These are phyloP conservation scores for Psilopsiagon aymara DNA, from an alignment of 2,113 vertebrate species.

Conservation along the genomic window DNA sequence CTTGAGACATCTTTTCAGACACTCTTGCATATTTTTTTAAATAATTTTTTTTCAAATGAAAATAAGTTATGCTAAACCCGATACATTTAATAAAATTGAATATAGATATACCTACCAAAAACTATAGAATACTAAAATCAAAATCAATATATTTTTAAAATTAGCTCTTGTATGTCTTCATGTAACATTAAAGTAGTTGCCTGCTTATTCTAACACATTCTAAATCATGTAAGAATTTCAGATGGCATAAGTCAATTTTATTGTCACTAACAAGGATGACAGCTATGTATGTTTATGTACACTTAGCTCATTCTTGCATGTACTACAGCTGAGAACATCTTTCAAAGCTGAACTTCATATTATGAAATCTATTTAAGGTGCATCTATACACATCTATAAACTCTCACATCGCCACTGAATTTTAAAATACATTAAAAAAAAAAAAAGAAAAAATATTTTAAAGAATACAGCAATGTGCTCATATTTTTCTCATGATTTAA, in stretches of 20 bases:
- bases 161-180: background rate
- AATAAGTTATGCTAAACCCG: background rate
- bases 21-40: background rate
- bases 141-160: background rate
- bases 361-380: background rate
- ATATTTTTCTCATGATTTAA: background rate
- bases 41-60: background rate
- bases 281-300: background rate
- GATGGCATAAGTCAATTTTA: background rate
- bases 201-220: background rate
- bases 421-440: background rate
- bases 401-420: background rate
- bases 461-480: background rate
- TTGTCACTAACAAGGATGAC: background rate
- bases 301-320: background rate
- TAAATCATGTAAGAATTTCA: background rate
- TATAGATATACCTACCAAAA: background rate
- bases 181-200: background rate
- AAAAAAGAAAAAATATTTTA: background rate
- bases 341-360: background rate
- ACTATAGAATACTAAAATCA: background rate
- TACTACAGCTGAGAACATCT: background rate
- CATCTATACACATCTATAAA: background rate
- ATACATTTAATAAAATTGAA: background rate
- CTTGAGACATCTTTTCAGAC: background rate